phyloP scores from a whole-genome alignment of 2,113 vertebrate genomes.

The Mesoclemmys tuberculata region DNA sequence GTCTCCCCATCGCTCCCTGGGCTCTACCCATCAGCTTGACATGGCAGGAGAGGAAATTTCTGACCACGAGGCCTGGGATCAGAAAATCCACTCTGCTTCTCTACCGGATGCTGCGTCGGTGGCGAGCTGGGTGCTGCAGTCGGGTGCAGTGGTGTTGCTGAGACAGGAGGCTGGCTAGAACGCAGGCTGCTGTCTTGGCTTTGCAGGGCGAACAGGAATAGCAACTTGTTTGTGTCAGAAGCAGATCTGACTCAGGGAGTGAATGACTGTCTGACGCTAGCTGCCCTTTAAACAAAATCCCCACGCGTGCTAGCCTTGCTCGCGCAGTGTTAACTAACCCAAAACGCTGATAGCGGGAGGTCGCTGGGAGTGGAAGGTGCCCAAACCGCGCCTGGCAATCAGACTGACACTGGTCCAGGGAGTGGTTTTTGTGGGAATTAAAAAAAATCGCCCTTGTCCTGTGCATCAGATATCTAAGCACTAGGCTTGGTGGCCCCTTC shows the following conservation, averaged over 20 bases:
- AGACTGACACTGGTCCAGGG: not conserved
- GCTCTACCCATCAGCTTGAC: not conserved
- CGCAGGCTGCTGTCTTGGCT: not conserved
- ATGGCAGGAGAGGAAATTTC: not conserved
- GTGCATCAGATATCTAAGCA: too few relatives aligned
- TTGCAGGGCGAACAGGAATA: not conserved
- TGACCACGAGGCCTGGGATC: not conserved
- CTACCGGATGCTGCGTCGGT: too few relatives aligned
- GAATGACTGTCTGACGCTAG: not conserved
- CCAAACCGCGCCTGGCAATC: not conserved
- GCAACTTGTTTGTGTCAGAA: not conserved
- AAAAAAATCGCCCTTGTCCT: not conserved
- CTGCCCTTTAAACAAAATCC: not conserved
- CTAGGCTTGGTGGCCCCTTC: too few relatives aligned
- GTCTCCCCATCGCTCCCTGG: not conserved
- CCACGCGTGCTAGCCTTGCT: not conserved
- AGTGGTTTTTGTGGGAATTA: not conserved
- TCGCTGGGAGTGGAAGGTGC: not conserved
- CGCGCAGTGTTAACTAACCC: not conserved
- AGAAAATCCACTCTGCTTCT: not conserved
- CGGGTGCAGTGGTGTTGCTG: not conserved
- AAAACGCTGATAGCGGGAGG: not conserved
- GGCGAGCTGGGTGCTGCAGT: too few relatives aligned
- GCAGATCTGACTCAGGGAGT: not conserved
- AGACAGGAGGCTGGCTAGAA: not conserved